Conservation (phyloP, 2,113 vertebrate genomes). For the Okapia johnstoni region DNA sequence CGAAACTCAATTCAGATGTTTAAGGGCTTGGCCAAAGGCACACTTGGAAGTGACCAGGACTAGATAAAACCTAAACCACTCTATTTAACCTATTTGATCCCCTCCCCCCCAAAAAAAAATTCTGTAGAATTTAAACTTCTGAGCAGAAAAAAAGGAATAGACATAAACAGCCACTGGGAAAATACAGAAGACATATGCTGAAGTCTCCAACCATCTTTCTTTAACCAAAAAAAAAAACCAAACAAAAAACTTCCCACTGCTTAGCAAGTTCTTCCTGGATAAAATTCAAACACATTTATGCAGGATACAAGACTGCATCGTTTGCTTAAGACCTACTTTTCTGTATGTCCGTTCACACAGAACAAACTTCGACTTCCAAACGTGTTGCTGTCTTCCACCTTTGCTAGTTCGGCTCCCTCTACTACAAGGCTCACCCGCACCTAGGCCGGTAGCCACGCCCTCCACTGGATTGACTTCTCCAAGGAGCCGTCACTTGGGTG, state of each 20-base stretch:
- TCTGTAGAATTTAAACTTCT: neutral
- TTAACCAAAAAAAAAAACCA: neutral
- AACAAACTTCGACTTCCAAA: neutral
- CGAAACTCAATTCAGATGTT: neutral
- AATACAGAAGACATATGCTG: neutral
- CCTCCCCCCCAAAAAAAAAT: neutral
- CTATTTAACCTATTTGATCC: neutral
- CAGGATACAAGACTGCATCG: neutral
- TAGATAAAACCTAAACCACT: neutral
- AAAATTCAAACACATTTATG: neutral
- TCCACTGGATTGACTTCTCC: no score
- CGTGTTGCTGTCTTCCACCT: neutral
- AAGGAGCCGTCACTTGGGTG: fast-evolving
- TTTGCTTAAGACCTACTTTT: neutral
- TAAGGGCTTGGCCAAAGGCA: neutral
- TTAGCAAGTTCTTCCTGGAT: neutral
- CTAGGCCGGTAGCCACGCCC: neutral
- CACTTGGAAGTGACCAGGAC: neutral
- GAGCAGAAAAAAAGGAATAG: neutral
- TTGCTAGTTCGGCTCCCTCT: neutral
- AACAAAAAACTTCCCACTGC: neutral
- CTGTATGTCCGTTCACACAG: neutral
- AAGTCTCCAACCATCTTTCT: neutral
- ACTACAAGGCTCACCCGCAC: neutral
- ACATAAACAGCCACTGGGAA: neutral